Evolutionary conservation across 2,113 vertebrate species (phyloP), one percentile per base, ranked within the genome.

Genomic region (Shinisaurus crocodilurus): DNA sequence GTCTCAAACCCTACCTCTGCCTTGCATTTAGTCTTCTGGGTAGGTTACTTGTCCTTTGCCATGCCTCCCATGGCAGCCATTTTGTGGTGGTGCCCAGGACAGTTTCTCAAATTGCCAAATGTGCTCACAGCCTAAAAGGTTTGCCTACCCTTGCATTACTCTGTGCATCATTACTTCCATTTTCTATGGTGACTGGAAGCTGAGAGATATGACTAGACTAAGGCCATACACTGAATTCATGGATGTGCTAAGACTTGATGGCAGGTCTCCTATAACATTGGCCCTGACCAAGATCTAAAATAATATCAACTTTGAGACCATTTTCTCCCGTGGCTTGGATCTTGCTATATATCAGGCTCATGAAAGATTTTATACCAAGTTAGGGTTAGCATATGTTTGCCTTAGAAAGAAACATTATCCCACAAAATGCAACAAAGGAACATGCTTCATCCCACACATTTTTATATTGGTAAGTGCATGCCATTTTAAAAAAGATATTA

Each of bases 391-490:
- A 25, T 54, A 27, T 1, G 65, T 25, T 8, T 27, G 70, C 57
- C 34, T 89, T 12, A 91, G 91, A 92, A 94, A 5, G 60, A 50
- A 87, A 0, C 63, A 67, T 87, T 92, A 92, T 84, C 48, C 29
- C n/a, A 45, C 69, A 84, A 57, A 88, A 88, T 60, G 89, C 89
- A 91, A 13, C 7, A 18, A 86, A 90, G 69, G 74, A 2, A 16
- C 25, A 83, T 93, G 85, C 91, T 93, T 92, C 60, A 88, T 89
- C 27, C 69, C 23, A 65, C 65, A 10, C 34, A 23, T 69, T 69
- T 91, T 37, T 57, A 86, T 57, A 57, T 16, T 82, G 70, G 50
- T 91, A 25, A 43, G 76, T 88, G 90, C 57, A 18, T 0, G 80
- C 7, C 45, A 67, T 72, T 86, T 72, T 37, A 29, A 67, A 63